Evolutionary conservation across 1,140 invertebrate genomes (phyloP), one percentile per base, ranked within the genome.

Genomic region (Brachionus angularis): DNA sequence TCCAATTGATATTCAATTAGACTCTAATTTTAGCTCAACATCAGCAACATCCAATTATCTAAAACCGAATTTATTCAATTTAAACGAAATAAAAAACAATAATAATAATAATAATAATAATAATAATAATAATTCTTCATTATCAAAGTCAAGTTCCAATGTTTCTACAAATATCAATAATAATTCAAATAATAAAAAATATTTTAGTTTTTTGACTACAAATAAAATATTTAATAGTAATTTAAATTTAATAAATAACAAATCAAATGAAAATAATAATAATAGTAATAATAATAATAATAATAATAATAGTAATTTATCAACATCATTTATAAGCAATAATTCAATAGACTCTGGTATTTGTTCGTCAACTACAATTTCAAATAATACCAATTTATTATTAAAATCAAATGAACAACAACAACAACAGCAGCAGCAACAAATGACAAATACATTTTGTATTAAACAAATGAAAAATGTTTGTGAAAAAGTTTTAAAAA

Each of bases 131-230:
- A n/a, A n/a, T n/a, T n/a, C n/a, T n/a, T n/a, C n/a, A n/a, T n/a
- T n/a, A n/a, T n/a, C n/a, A n/a, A n/a, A n/a, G n/a, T n/a, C n/a
- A n/a, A n/a, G n/a, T n/a, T n/a, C n/a, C n/a, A 16, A 42, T 16
- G 16, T 10, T 16, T 42, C 39, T 10, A 16, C 39, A 10, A 16
- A 42, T 10, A 42, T 16, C 39, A 10, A 16, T 42, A 10, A 42
- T 16, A 16, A 42, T n/a, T 39, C 14, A 3, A 58, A 14, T 10
- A 18, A 33, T 23, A 58, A 58, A 58, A 58, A 58, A 39, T 67
- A 67, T 27, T 67, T 67, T 31, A 67, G 62, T 50, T 67, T 67
- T 46, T 47, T 67, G 29, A 29, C 46, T 21, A 67, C 62, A 47
- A 67, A 67, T 14, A 67, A 67, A 47, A 46, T 12, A 8, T 67